Evolutionary conservation across 2,888 invertebrate genomes (phyloP).

Genomic region (Leucozona laternaria): DNA sequence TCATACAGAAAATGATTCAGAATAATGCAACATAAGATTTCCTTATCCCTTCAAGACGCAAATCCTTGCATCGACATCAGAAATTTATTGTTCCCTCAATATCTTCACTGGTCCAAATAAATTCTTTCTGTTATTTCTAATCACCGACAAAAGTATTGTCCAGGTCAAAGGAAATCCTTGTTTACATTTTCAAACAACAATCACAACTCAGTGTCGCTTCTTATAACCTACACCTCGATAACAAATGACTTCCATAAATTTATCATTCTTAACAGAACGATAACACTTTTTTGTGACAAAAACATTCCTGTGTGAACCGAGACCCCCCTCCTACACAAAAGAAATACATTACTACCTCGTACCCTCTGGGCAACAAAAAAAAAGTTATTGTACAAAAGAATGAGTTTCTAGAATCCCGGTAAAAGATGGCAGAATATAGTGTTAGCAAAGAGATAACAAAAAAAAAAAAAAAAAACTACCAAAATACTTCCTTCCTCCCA

Average conservation of each 20-base stretch:
- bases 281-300: slow-evolving; percentile 26
- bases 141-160: neutral
- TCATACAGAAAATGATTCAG: too few relatives aligned
- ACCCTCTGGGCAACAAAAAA: neutral
- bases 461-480: slow-evolving; percentile 6
- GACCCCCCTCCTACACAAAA: neutral
- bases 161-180: neutral
- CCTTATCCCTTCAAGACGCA: too few relatives aligned
- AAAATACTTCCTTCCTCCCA: slow-evolving; percentile 35
- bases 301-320: neutral
- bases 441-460: neutral
- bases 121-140: neutral
- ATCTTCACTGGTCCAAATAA: too few relatives aligned
- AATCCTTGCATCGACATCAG: too few relatives aligned
- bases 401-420: slow-evolving; percentile 2
- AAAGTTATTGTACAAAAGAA: slow-evolving; percentile 20
- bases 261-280: slow-evolving; percentile 31
- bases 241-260: slow-evolving; percentile 50
- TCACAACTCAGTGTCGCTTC: neutral
- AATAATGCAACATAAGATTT: too few relatives aligned
- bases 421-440: slow-evolving; percentile 11
- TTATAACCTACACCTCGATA: slow-evolving; percentile 2
- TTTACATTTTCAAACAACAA: slow-evolving; percentile 3
- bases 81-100: too few relatives aligned
- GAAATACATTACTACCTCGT: neutral